phyloP scores from a whole-genome alignment of 2,797 vertebrate genomes.

The Oophaga sylvatica region DNA sequence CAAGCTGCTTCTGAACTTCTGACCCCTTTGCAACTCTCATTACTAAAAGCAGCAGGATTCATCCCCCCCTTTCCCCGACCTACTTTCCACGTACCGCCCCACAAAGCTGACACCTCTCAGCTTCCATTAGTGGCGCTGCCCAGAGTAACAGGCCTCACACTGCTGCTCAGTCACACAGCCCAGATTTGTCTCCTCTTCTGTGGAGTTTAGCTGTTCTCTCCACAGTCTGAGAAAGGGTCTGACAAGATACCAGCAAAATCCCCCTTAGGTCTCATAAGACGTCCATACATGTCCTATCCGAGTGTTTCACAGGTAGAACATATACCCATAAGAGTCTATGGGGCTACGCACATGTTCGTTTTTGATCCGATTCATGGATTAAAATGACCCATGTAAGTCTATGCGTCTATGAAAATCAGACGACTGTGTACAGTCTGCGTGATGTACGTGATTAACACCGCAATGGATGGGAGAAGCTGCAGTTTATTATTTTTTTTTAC shows the following conservation, averaged over 20 bases:
- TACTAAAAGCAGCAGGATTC: constrained; percentile 73
- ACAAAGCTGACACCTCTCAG: constrained; percentile 44
- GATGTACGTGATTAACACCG: no score
- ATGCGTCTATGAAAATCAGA: no score
- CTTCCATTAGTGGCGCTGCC: constrained; percentile 33
- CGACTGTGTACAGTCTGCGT: no score
- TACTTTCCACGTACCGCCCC: constrained; percentile 66
- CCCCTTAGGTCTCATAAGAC: background rate
- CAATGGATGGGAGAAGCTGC: no score
- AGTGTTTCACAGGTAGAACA: no score
- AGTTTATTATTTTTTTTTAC: no score
- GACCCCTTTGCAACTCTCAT: constrained; percentile 70
- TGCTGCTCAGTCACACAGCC: constrained; percentile 10
- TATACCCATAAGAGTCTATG: no score
- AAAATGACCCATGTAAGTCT: no score
- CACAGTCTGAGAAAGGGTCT: background rate
- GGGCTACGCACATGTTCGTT: no score
- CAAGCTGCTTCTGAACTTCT: constrained; percentile 68
- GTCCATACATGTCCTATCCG: no score
- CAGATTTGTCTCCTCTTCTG: background rate
- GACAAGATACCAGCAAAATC: background rate
- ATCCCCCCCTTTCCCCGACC: constrained; percentile 62
- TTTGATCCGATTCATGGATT: no score
- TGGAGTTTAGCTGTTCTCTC: background rate
- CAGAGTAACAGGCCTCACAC: constrained; percentile 22